These are phyloP conservation scores for Sebastes diploproa DNA, from an alignment of 2,797 vertebrate genomes.

Conservation along the genomic window DNA sequence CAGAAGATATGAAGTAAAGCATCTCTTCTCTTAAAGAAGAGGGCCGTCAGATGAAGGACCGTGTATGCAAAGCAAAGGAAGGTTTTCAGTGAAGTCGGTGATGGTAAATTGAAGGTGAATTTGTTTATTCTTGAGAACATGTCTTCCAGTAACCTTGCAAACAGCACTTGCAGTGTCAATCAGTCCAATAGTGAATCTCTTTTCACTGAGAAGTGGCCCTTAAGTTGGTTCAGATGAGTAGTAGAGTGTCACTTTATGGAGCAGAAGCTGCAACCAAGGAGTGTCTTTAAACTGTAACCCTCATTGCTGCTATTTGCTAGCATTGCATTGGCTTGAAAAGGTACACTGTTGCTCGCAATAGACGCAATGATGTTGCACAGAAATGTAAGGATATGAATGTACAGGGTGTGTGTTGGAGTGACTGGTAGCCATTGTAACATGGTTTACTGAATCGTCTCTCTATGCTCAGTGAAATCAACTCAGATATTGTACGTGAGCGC, in stretches of 20 bases:
- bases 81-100: constrained; percentile 55
- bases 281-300: constrained; percentile 57
- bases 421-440: constrained; percentile 32
- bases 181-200: constrained; percentile 29
- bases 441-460: constrained; percentile 34
- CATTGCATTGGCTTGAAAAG: constrained; percentile 33
- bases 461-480: constrained; percentile 33
- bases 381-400: constrained; percentile 69
- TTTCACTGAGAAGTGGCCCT: constrained; percentile 54
- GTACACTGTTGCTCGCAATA: constrained; percentile 33
- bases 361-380: constrained; percentile 70
- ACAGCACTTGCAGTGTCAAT: constrained; percentile 51
- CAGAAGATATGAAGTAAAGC: not conserved
- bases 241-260: constrained; percentile 33
- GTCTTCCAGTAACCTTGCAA: constrained; percentile 68
- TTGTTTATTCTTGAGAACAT: constrained; percentile 30
- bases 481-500: constrained; percentile 34
- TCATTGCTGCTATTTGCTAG: constrained; percentile 36
- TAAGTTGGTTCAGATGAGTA: constrained; percentile 25
- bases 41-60: constrained; percentile 1
- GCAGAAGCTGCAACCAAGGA: constrained; percentile 51
- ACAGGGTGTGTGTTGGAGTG: constrained; percentile 33
- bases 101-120: constrained; percentile 49
- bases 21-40: not conserved
- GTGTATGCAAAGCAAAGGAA: not conserved